phyloP scores from a whole-genome alignment of 2,888 invertebrate species.

The Drosophila flavopinicola region DNA sequence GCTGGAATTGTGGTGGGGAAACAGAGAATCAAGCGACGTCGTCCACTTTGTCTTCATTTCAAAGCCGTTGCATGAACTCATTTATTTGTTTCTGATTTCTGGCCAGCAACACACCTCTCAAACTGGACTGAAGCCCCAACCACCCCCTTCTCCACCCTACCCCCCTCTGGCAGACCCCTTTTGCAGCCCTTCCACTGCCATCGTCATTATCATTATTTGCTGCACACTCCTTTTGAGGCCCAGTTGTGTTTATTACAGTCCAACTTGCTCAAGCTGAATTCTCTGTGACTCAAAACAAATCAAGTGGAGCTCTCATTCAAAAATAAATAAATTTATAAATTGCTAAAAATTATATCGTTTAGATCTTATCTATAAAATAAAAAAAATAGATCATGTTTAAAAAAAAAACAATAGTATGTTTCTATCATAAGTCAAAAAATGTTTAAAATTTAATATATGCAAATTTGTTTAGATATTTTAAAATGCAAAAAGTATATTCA shows the following conservation, averaged over 20 bases:
- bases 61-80: constrained; percentile 77
- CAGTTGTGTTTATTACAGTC: constrained; percentile 50
- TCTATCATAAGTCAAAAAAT: too few species aligned
- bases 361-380: too few species aligned
- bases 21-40: constrained; percentile 26
- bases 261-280: neutral
- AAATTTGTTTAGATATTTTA: too few species aligned
- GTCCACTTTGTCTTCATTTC: constrained; percentile 76
- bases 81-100: constrained; percentile 80
- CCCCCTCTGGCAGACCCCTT: neutral
- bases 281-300: too few species aligned
- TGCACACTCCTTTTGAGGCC: constrained; percentile 42
- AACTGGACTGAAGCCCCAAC: too few species aligned
- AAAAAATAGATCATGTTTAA: too few species aligned
- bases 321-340: neutral
- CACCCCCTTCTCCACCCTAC: too few species aligned
- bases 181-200: constrained; percentile 29
- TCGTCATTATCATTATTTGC: constrained; percentile 73
- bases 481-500: too few species aligned
- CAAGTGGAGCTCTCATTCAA: too few species aligned
- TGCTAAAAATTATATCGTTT: too few species aligned
- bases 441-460: too few species aligned
- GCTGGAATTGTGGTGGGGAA: constrained; percentile 2
- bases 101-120: constrained; percentile 67
- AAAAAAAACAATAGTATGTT: too few species aligned